These are phyloP conservation scores for Sitophilus oryzae DNA, from an alignment of 1,140 invertebrate species.

Conservation along the genomic window DNA sequence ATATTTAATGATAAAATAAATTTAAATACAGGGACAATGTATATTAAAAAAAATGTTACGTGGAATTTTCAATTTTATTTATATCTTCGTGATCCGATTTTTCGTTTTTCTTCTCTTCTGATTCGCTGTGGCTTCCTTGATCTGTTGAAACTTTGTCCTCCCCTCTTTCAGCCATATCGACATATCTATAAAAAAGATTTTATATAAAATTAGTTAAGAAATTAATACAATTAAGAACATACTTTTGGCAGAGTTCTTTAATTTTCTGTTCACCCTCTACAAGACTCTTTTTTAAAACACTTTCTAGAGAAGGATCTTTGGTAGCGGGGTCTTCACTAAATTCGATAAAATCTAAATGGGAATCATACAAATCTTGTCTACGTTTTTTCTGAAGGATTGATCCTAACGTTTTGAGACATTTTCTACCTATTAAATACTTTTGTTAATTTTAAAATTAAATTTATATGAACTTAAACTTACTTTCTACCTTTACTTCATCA, in stretches of 20 bases:
- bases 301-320: constrained; percentile 43
- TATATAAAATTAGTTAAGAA: neutral
- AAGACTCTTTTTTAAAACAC: constrained; percentile 46
- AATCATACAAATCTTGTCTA: constrained; percentile 51
- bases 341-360: constrained; percentile 44
- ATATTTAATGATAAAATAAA: no score
- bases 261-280: constrained; percentile 45
- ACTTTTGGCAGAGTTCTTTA: constrained; percentile 48
- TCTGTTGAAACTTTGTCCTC: constrained; percentile 11
- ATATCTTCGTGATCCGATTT: no score
- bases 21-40: no score
- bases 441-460: neutral
- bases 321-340: constrained; percentile 50
- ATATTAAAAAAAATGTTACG: no score
- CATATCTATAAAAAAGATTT: constrained; percentile 11
- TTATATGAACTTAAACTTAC: constrained; percentile 38
- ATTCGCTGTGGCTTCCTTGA: constrained; percentile 9
- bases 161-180: constrained; percentile 24
- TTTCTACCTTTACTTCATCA: constrained; percentile 43
- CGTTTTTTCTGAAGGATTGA: constrained; percentile 48
- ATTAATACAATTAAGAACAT: constrained; percentile 27
- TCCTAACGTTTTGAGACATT: constrained; percentile 51
- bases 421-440: constrained; percentile 44
- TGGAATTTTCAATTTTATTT: no score
- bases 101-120: no score